Base-by-base conservation (phyloP, 2,797 vertebrate genomes). In the Molossus molossus region DNA sequence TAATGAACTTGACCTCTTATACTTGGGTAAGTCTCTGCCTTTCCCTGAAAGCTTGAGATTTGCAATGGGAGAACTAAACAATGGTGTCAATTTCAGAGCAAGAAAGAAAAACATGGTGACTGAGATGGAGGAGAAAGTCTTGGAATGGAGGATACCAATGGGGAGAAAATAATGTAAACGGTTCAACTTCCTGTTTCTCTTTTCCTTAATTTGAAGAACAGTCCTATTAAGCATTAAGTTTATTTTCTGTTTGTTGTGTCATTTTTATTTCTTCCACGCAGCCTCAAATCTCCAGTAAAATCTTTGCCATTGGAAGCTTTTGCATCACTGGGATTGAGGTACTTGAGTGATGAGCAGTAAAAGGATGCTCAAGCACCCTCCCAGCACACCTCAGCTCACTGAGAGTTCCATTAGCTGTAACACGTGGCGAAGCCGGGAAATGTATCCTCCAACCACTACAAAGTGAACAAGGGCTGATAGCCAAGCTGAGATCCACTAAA, bases 221-320 rank as follows among this genome's bases (percentile, higher is more conserved):
- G 23, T 72, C 45, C 29, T 40, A n/a, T 75, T 17, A 76, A 94
- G 29, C 8, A 64, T 37, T 18, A 37, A 20, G 18, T 57, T 90
- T 82, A 33, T n/a, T 83, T 53, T 53, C 80, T 79, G 58, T 64
- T 72, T 75, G 33, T 75, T 69, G 20, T 64, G 17, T 29, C 50
- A 72, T 80, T 79, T 90, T 94, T 53, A 80, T 73, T 69, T 83
- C 17, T 90, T 91, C 17, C 13, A 91, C 23, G 73, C 10, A 73
- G 70, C 53, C 25, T 94, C 57, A 86, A 57, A 48, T 77, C 27
- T 89, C 80, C 33, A 82, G 50, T 55, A 70, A 86, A 77, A 37
- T 50, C 11, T 94, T 77, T 60, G 13, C 64, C 75, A 57, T 12
- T 40, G 13, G 40, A 65, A 83, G 33, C 37, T 79, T 88, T 53